These are phyloP conservation scores for Chymomyza fuscimana DNA, from an alignment of 2,888 invertebrate genomes.

Conservation along the genomic window DNA sequence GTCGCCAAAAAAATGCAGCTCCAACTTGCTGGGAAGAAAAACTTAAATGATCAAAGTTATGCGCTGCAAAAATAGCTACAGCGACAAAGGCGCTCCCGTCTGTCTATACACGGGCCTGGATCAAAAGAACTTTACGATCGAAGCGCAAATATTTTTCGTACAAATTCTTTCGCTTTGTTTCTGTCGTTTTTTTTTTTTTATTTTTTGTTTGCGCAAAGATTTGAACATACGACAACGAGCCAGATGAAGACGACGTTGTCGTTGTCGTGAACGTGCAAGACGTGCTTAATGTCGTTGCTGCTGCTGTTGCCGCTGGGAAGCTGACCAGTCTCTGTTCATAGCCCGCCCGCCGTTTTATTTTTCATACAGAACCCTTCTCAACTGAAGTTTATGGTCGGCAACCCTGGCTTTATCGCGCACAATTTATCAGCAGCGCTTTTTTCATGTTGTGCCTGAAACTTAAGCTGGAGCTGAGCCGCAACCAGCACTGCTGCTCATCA, in stretches of 20 bases:
- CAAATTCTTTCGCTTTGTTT: conserved; percentile 66
- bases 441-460: conserved; percentile 68
- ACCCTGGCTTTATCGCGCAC: conserved; percentile 66
- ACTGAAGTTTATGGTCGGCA: conserved; percentile 37
- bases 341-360: conserved; percentile 49
- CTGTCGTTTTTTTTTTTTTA: conserved; percentile 33
- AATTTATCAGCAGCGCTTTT: conserved; percentile 71
- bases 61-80: conserved; percentile 39
- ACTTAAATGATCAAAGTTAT: conserved; percentile 68
- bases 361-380: conserved; percentile 71
- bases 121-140: conserved; percentile 68
- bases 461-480: conserved; percentile 44
- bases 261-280: conserved; percentile 43
- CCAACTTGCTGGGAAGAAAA: conserved; percentile 33
- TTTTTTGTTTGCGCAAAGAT: conserved; percentile 15
- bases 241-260: conserved; percentile 2
- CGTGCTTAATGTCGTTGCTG: conserved; percentile 10
- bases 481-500: conserved; percentile 21
- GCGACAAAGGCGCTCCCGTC: neutral
- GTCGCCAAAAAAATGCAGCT: conserved; percentile 57
- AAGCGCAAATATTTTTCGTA: conserved; percentile 72
- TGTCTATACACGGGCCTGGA: conserved; percentile 54
- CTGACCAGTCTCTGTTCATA: conserved; percentile 15
- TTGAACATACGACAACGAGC: conserved; percentile 24
- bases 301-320: conserved; percentile 56